Conservation (phyloP, 2,797 vertebrate species). For the Lateolabrax maculatus region DNA sequence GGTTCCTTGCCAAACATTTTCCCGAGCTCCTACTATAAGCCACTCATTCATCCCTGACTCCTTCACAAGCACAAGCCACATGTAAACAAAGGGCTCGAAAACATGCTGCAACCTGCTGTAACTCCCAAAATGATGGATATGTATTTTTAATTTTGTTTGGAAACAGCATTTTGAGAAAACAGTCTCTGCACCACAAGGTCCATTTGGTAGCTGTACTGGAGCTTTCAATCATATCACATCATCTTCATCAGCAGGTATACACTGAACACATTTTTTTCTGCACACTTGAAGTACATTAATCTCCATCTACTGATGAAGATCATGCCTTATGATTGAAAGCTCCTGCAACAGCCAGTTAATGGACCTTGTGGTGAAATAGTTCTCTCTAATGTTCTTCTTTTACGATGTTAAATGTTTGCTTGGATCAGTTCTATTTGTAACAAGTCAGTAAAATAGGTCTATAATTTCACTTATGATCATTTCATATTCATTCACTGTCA, state of each 20-base stretch:
- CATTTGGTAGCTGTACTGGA: background rate
- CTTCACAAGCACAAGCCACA: background rate
- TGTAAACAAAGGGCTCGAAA: background rate
- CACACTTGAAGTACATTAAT: background rate
- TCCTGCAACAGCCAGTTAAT: background rate
- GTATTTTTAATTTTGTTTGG: slow-evolving; percentile 3
- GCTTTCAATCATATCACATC: slow-evolving; percentile 6
- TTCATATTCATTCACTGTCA: background rate
- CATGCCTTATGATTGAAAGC: background rate
- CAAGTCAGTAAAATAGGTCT: background rate
- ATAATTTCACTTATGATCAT: background rate
- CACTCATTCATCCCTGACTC: background rate
- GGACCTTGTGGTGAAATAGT: background rate
- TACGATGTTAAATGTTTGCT: background rate
- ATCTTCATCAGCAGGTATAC: background rate
- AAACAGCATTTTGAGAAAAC: slow-evolving; percentile 1
- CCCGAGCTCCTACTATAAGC: background rate
- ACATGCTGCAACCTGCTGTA: background rate
- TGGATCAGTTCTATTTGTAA: background rate
- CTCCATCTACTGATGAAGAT: background rate
- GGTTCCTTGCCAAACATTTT: slow-evolving; percentile 4
- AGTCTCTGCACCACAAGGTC: background rate
- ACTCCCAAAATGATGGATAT: background rate
- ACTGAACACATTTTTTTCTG: background rate
- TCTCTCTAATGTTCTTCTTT: background rate